These are phyloP conservation scores for Nebria ingens DNA, from an alignment of 1,140 invertebrate species.

Conservation along the genomic window DNA sequence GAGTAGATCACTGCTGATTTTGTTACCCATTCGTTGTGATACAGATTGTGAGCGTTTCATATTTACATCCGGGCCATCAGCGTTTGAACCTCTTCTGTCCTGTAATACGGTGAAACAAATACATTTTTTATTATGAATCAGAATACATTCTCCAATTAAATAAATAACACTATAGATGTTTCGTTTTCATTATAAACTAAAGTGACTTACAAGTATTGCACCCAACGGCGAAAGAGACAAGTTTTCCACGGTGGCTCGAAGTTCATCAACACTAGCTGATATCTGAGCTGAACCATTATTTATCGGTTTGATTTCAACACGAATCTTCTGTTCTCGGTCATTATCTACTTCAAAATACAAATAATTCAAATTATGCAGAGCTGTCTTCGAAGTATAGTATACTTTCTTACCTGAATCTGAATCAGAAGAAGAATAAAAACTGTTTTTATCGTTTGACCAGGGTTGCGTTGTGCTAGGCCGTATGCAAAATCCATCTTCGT, in stretches of 20 bases:
- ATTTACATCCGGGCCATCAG: conserved; percentile 48
- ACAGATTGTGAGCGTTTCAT: conserved; percentile 72
- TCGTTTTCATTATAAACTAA: too few species aligned
- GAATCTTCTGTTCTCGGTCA: conserved; percentile 78
- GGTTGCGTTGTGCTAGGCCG: conserved; percentile 58
- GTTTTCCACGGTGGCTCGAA: conserved; percentile 84
- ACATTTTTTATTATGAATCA: neutral
- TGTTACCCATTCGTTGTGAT: conserved; percentile 63
- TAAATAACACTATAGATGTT: too few species aligned
- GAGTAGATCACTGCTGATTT: conserved; percentile 70
- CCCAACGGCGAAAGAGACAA: conserved; percentile 76
- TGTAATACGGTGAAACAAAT: conserved; percentile 20
- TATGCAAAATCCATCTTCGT: conserved; percentile 90
- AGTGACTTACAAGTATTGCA: conserved; percentile 35
- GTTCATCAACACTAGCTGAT: conserved; percentile 88
- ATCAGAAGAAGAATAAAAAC: conserved; percentile 86
- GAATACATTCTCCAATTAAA: too few species aligned
- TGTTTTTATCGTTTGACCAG: conserved; percentile 58
- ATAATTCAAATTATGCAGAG: neutral
- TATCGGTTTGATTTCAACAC: conserved; percentile 90
- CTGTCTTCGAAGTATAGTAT: neutral
- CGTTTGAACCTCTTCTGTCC: conserved; percentile 43
- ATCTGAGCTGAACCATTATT: conserved; percentile 77
- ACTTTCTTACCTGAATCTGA: conserved; percentile 65
- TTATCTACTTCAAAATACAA: conserved; percentile 44